Base-by-base conservation (phyloP, 2,113 vertebrate genomes). In the Diadophis punctatus region DNA sequence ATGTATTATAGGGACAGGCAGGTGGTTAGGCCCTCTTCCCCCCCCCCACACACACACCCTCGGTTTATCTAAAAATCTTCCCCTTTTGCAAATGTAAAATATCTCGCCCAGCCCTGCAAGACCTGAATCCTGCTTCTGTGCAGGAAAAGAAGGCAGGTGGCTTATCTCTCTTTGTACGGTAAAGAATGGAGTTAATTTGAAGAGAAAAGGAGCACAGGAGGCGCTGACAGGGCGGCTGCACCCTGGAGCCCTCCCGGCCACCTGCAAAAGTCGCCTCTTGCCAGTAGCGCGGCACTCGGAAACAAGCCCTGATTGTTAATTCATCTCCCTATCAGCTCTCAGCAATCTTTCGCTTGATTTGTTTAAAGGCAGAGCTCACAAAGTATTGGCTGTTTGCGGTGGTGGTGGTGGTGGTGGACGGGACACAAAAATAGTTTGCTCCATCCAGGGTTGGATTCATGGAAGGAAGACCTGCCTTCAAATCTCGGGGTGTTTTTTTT, bases 121-220 rank as follows among this genome's bases (percentile, higher is more conserved):
- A 8, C 1, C 20, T 49, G 58, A 63, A 30, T 48, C 58, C 58
- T 10, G 56, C 89, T 49, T 68, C 58, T 20, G 25, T 63, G 27
- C 30, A 43, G 27, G 43, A 49, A 8, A 43, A 58, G 43, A 46
- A 4, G 58, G 89, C 89, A 90, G 89, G 58, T 90, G 89, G 89
- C 46, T 90, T 90, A 90, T 90, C 89, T 90, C 58, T 34, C 89
- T 63, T n/a, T 63, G 89, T 46, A 30, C 16, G 25, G 60, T 90
- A 58, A 90, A 60, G 89, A 56, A 90, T 90, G 89, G 60, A 90
- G 43, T 90, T 90, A 90, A 90, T 90, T 90, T 90, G 89, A 68
- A 90, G 63, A 68, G 60, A 68, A 90, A 90, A 60, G 89, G 60
- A 27, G 2, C 18, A 68, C 7, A 27, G 53, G 46, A 43, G 23